Evolutionary conservation across 2,888 invertebrate species (phyloP).

Genomic region (Lepidochrysops patricia): DNA sequence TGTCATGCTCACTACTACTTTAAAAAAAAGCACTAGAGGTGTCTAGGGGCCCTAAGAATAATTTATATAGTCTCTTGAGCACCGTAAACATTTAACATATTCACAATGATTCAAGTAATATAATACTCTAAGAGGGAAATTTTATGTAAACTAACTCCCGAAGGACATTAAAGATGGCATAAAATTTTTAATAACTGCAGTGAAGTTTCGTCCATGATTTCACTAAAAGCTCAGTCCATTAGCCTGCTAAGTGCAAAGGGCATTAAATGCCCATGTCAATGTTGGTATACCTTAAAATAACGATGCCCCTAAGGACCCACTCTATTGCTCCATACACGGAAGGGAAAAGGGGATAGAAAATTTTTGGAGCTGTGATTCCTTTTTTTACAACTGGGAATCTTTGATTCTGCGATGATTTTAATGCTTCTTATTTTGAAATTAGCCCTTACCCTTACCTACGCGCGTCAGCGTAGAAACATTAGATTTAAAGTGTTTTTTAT

Average conservation of each 20-base stretch:
- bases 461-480: too few relatives aligned
- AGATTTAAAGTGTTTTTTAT: too few relatives aligned
- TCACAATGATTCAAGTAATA: too few relatives aligned
- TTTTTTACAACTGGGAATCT: too few relatives aligned
- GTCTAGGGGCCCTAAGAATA: neutral
- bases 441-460: too few relatives aligned
- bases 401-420: too few relatives aligned
- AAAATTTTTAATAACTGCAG: neutral
- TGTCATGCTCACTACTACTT: too few relatives aligned
- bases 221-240: constrained; percentile 7
- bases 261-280: constrained; percentile 8
- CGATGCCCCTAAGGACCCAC: neutral
- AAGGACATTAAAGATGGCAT: neutral
- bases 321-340: neutral
- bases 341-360: neutral
- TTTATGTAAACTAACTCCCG: neutral
- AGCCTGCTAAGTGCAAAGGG: constrained; percentile 9
- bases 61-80: neutral
- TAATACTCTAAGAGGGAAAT: too few relatives aligned
- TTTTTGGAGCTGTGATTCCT: too few relatives aligned
- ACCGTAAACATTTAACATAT: neutral
- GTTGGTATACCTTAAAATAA: constrained; percentile 4
- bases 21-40: neutral
- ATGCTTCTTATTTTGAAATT: too few relatives aligned
- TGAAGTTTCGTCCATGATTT: neutral